Percentiles rank a stretch among this genome's conserved stretches.
phyloP scores from a whole-genome alignment of 2,797 vertebrate genomes.

The Meriones psammophilus region DNA sequence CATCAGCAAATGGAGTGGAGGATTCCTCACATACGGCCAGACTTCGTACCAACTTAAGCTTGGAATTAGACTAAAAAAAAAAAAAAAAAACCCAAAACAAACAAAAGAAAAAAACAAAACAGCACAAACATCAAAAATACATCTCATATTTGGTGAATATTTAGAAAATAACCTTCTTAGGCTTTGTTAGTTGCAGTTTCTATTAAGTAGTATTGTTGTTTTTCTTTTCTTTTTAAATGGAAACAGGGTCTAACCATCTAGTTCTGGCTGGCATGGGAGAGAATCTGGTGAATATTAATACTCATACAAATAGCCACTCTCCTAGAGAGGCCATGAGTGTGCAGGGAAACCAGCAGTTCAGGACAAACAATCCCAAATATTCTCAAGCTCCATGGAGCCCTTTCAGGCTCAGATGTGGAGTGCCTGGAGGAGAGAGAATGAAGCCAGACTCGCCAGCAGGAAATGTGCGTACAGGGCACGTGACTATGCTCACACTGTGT shows the following conservation, averaged over 20 bases:
- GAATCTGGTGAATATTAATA: neutral
- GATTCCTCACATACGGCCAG: slow-evolving; percentile 99
- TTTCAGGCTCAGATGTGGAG: slow-evolving; percentile 25
- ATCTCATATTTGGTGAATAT: slow-evolving; percentile 24
- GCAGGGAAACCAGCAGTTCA: slow-evolving; percentile 9
- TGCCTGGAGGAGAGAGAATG: slow-evolving; percentile 34
- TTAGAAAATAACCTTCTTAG: slow-evolving; percentile 42
- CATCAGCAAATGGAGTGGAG: slow-evolving; percentile 94
- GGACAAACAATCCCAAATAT: slow-evolving; percentile 37
- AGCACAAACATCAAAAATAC: neutral
- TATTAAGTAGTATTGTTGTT: neutral
- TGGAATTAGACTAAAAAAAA: slow-evolving; percentile 95
- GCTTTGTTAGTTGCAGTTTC: slow-evolving; percentile 52
- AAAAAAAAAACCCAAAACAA: neutral
- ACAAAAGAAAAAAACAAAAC: neutral
- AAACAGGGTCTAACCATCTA: neutral
- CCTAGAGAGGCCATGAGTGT: slow-evolving; percentile 17
- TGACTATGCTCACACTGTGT: neutral
- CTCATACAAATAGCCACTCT: slow-evolving; percentile 15
- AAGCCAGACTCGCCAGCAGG: neutral
- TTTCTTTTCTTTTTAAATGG: neutral
- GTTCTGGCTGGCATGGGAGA: neutral
- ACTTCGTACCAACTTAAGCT: slow-evolving; percentile 98
- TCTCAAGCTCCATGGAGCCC: slow-evolving; percentile 26
- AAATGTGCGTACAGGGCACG: neutral